Conservation (phyloP, 2,113 vertebrate genomes). For the Cyprinodon tularosa region DNA sequence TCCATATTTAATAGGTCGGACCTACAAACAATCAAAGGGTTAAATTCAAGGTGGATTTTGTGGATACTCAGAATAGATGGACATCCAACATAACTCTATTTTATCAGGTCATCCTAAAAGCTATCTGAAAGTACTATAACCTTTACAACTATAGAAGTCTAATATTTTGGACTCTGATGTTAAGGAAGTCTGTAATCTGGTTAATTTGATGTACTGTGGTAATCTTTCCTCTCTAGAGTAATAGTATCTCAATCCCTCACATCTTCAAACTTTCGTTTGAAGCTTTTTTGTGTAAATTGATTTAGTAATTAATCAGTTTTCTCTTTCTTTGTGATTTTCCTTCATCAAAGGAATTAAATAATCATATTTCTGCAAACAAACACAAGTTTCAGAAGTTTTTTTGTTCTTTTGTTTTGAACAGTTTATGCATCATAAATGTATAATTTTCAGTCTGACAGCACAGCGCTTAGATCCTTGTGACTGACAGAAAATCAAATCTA, state of each 20-base stretch:
- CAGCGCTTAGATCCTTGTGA: conserved; percentile 12
- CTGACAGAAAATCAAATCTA: conserved; percentile 22
- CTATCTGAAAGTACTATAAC: not conserved
- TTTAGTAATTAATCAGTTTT: not conserved
- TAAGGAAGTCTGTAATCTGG: too few species aligned
- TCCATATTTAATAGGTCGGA: too few species aligned
- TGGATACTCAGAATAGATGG: not conserved
- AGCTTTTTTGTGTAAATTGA: not conserved
- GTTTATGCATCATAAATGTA: conserved; percentile 23
- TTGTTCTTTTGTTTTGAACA: conserved; percentile 1
- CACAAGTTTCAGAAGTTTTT: conserved; percentile 5
- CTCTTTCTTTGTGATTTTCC: not conserved
- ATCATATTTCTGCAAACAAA: not conserved
- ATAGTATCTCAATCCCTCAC: not conserved
- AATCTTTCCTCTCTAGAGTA: too few species aligned
- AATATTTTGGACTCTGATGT: too few species aligned
- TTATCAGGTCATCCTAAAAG: not conserved
- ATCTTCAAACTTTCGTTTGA: not conserved
- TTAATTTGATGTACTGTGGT: not conserved
- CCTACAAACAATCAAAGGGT: too few species aligned
- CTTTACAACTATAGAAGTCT: not conserved
- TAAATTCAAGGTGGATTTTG: too few species aligned
- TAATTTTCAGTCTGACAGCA: not conserved
- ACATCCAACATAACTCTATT: not conserved
- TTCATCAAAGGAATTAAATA: not conserved